These are phyloP conservation scores for Whitmania pigra DNA, from an alignment of 1,140 invertebrate genomes.

Conservation along the genomic window DNA sequence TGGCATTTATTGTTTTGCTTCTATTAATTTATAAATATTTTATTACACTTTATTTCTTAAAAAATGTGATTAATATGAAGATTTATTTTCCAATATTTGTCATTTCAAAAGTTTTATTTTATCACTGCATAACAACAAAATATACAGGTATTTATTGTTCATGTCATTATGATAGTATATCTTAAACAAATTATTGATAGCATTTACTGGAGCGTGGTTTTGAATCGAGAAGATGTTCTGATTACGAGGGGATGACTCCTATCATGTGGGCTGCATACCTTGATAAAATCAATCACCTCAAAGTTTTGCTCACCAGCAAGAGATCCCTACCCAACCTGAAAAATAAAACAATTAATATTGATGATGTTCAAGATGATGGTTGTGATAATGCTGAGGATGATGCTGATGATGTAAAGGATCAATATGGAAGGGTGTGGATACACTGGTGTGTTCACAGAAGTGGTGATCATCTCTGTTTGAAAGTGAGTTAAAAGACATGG, in stretches of 20 bases:
- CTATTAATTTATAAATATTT: neutral
- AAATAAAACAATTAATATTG: neutral
- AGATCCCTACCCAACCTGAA: neutral
- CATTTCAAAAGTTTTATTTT: slow-evolving; percentile 5
- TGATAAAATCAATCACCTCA: slow-evolving; percentile 41
- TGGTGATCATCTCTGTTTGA: slow-evolving; percentile 40
- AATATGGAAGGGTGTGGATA: slow-evolving; percentile 40
- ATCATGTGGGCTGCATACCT: slow-evolving; percentile 43
- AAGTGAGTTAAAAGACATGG: slow-evolving; percentile 27
- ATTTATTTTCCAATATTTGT: neutral
- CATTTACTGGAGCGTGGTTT: slow-evolving; percentile 33
- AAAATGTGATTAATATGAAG: neutral
- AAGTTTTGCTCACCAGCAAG: slow-evolving; percentile 29
- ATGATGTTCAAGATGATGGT: slow-evolving; percentile 23
- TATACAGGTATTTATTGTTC: neutral
- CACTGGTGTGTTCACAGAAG: slow-evolving; percentile 40
- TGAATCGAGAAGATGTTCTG: slow-evolving; percentile 30
- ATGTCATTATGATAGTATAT: neutral
- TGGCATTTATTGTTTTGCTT: slow-evolving; percentile 16
- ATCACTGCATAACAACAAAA: neutral
- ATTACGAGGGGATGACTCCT: slow-evolving; percentile 40
- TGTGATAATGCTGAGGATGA: slow-evolving; percentile 34
- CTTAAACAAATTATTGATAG: slow-evolving; percentile 23
- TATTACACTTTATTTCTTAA: neutral
- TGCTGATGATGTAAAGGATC: slow-evolving; percentile 38